Conservation (phyloP, 2,113 vertebrate genomes). For the Ornithorhynchus anatinus region DNA sequence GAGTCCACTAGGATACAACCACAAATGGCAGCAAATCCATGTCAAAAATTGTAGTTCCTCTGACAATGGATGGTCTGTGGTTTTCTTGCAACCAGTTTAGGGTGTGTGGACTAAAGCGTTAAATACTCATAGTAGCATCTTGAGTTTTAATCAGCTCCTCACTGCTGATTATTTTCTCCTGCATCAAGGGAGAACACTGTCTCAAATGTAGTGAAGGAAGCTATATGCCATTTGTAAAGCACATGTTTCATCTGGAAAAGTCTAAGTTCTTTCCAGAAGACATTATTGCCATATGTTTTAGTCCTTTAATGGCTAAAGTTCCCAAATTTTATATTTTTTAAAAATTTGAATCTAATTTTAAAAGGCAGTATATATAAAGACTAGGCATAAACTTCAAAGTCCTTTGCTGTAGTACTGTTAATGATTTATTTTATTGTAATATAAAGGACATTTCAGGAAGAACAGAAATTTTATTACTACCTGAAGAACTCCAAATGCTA, state of each 20-base stretch:
- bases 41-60: not conserved
- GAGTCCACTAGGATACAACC: not conserved
- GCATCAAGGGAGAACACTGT: slow-evolving; percentile 3
- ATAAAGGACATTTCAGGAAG: too few species aligned
- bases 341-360: slow-evolving; percentile 42
- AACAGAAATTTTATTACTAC: too few species aligned
- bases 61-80: not conserved
- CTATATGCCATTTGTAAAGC: slow-evolving; percentile 18
- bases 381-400: slow-evolving; percentile 1
- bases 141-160: not conserved
- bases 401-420: not conserved
- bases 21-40: not conserved
- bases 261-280: slow-evolving; percentile 18
- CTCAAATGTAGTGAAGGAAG: not conserved
- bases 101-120: not conserved
- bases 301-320: slow-evolving; percentile 25
- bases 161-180: not conserved
- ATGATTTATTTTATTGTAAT: not conserved
- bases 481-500: too few species aligned
- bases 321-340: not conserved
- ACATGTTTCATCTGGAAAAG: slow-evolving; percentile 30
- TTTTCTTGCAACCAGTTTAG: slow-evolving; percentile 1
- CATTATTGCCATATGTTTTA: slow-evolving; percentile 41
- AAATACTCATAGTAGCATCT: not conserved
- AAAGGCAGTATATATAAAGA: slow-evolving; percentile 31